Base-by-base conservation (phyloP, 2,888 invertebrate species). In the Clunio marinus region DNA sequence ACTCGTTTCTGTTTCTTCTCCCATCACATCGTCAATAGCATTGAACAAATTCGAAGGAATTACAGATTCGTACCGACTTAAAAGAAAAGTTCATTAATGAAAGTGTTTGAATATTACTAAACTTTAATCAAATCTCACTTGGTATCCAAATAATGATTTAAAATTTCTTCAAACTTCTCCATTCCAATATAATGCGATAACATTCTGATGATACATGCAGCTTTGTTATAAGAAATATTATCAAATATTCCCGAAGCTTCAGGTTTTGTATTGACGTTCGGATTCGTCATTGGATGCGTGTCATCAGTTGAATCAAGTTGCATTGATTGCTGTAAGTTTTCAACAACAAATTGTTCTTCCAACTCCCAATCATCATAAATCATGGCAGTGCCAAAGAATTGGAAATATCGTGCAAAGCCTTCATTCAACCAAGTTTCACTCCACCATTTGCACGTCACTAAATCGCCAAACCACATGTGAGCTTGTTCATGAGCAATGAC, bases 361-460 rank as follows among this genome's bases (percentile, higher is more conserved):
- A 89, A 74, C 37, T 85, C 84, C 86, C 87, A 86, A 0, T 81
- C 75, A 0, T 57, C 25, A 4, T 67, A 71, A 78, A 85, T 84
- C 78, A 80, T 76, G 45, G 83, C 78, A 46, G 85, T 84, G 0
- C 83, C 82, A 73, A 83, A 83, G 74, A 88, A 90, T 75, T 92
- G 86, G 73, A 88, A 88, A 75, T 84, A 89, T 73, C 83, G 82
- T 0, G 88, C 88, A 70, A 89, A 88, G 2, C 82, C 86, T 78
- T 86, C 86, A 74, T 84, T 86, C 4, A 25, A 41, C 83, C 72
- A 90, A 83, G 75, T 86, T 84, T 55, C 81, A 72, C 72, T 79
- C 82, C 83, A 88, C 76, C 77, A 60, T 69, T 75, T 35, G 83
- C 77, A 71, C 81, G 78, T 84, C 1, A 86, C 81, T 58, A 82